Conservation (phyloP, 1,140 invertebrate species). For the Asobara japonica region DNA sequence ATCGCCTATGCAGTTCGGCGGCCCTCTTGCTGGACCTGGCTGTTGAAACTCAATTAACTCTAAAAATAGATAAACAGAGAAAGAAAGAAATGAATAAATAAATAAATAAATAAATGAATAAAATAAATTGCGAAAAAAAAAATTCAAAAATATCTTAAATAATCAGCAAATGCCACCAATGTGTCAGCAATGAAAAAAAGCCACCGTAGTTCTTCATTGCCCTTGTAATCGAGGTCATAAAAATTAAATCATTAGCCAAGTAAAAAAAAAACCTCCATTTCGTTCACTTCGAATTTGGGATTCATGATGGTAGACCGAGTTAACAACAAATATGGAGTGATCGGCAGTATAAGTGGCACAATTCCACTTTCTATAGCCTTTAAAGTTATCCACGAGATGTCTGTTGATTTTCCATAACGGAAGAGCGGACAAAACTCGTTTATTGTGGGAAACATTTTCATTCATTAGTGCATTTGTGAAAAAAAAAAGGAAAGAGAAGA, state of each 20-base stretch:
- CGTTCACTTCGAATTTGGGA: constrained; percentile 19
- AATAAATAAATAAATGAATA: no score
- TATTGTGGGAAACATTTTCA: not conserved
- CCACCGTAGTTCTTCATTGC: not conserved
- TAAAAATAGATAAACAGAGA: no score
- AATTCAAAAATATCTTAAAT: no score
- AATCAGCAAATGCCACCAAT: no score
- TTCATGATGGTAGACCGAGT: constrained; percentile 1
- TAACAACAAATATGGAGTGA: constrained; percentile 22
- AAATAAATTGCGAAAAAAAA: no score
- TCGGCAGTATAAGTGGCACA: constrained; percentile 28
- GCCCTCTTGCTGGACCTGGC: no score
- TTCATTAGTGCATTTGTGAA: not conserved
- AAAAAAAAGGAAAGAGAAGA: not conserved
- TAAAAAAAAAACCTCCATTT: not conserved
- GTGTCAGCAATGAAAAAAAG: not conserved
- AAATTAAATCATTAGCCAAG: not conserved
- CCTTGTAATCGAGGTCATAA: not conserved
- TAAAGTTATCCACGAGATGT: not conserved
- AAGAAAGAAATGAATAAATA: no score
- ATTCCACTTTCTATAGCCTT: constrained; percentile 31
- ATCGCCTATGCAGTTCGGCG: no score
- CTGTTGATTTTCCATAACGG: constrained; percentile 10
- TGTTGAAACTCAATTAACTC: no score
- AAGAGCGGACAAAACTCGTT: not conserved